These are phyloP conservation scores for Phylloscopus trochiloides DNA, from an alignment of 2,113 vertebrate genomes.

Conservation along the genomic window DNA sequence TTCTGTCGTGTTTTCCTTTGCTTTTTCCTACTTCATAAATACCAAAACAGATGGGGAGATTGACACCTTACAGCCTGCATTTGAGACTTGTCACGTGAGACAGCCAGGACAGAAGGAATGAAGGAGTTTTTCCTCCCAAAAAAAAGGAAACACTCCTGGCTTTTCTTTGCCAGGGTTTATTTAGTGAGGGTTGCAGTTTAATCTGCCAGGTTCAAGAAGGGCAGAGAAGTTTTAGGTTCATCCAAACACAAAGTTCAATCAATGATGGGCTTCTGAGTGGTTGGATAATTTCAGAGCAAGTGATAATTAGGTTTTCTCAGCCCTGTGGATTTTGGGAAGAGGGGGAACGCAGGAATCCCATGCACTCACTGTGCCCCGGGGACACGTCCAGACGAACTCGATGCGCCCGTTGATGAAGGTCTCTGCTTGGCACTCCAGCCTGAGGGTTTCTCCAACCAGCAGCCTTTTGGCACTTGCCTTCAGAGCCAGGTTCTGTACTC, in stretches of 20 bases:
- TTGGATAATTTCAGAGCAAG: not conserved
- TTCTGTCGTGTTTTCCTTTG: not conserved
- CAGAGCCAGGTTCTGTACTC: slow-evolving; percentile 46
- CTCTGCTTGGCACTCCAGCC: slow-evolving; percentile 77
- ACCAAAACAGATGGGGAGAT: not conserved
- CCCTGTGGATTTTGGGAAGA: not conserved
- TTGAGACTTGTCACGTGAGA: not conserved
- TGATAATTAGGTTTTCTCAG: not conserved
- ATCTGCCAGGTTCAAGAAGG: not conserved
- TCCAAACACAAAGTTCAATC: not conserved
- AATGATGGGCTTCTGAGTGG: not conserved
- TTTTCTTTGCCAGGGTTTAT: not conserved
- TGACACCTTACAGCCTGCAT: not conserved
- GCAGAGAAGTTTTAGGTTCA: not conserved
- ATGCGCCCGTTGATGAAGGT: slow-evolving; percentile 77
- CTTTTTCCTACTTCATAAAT: not conserved
- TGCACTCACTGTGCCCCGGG: slow-evolving; percentile 54
- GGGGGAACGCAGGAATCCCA: not conserved
- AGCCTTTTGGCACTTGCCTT: slow-evolving; percentile 62
- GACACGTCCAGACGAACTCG: slow-evolving; percentile 74
- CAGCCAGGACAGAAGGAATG: not conserved
- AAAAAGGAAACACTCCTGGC: not conserved
- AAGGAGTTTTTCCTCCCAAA: not conserved
- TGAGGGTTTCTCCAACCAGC: slow-evolving; percentile 78
- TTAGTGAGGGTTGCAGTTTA: not conserved